Base-by-base conservation (phyloP, 2,888 invertebrate genomes). In the Limnephilus marmoratus region DNA sequence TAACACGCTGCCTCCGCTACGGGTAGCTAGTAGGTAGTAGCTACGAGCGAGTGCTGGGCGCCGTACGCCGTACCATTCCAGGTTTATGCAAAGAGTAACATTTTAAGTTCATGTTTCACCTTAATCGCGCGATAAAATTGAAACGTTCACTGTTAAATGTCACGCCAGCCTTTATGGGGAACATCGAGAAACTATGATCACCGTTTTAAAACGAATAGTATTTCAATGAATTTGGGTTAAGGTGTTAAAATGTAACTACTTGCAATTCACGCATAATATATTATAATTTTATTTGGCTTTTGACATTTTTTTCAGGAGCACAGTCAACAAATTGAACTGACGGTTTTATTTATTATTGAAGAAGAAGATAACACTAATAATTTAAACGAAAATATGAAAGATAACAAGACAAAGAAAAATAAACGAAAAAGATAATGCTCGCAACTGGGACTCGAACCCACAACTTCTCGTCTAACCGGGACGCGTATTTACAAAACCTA, bases 41-140 rank as follows among this genome's bases (percentile, higher is more conserved):
- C 31, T 82, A 9, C 29, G 82, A 31, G 24, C 68, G 24, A 68
- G 7, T 24, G 68, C 68, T 24, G 24, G 24, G 68, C 53, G 49
- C 49, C 49, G 15, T 49, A 24, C 53, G 53, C 53, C 53, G 24
- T 34, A 15, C 82, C 34, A 82, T 82, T 82, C 34, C 82, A 15
- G 31, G 31, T 82, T 82, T 82, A 82, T 82, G 82, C 82, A 82
- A 82, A 82, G 82, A 82, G 31, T 82, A 82, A 82, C 82, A 82
- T 82, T 82, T 82, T 82, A 34, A 82, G 82, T 82, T 31, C 18
- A 82, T 82, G 82, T 82, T 18, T 82, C 18, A 34, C 82, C 18
- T 82, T 82, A 82, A 82, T 82, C 82, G 82, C 31, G 29, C 82
- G 82, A 82, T 82, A 82, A 82, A 82, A 31, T 34, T 31, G 15